Base-by-base conservation (phyloP, 2,888 invertebrate genomes). In the Nezara viridula region DNA sequence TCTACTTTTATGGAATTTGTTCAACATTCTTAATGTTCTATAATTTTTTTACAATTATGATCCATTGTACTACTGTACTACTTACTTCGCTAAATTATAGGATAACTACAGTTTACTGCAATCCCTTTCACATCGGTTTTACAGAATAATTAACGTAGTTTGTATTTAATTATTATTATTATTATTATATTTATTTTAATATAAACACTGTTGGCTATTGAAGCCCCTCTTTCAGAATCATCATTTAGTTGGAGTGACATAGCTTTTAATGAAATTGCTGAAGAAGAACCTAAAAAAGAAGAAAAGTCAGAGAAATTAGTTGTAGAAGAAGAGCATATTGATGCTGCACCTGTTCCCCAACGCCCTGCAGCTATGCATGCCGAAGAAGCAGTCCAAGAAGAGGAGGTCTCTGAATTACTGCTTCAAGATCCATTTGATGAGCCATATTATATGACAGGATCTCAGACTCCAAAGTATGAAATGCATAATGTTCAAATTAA, bases 401-500 rank as follows among this genome's bases (percentile, higher is more conserved):
- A 86, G 50, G 52, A 86, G 86, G 32, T 21, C 19, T 2, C 2
- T 21, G 66, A 73, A 9, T 19, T 73, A 6, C 6, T 24, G 6
- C 32, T 14, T 60, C 60, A n/a, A 73, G 73, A 73, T 73, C 88
- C 88, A 27, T 49, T 88, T 19, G 47, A 88, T 49, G 88, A 88
- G 27, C 88, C 88, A 1, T 88, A 47, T 49, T 88, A 44, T 24
- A 88, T 88, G 73, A 44, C 52, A 27, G 88, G 88, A n/a, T 40
- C 88, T 44, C 88, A 88, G 49, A 32, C 40, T 24, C 73, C 60
- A 19, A 88, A 66, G 88, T 88, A 86, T 73, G 66, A 21, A 60
- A 60, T 32, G n/a, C 9, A 55, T 55, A n/a, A 55, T 55, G 7
- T n/a, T 55, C 12, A 55, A 10, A 55, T n/a, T 55, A 55, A 6